phyloP scores from a whole-genome alignment of 2,797 vertebrate genomes.

The Lycodopsis pacificus region DNA sequence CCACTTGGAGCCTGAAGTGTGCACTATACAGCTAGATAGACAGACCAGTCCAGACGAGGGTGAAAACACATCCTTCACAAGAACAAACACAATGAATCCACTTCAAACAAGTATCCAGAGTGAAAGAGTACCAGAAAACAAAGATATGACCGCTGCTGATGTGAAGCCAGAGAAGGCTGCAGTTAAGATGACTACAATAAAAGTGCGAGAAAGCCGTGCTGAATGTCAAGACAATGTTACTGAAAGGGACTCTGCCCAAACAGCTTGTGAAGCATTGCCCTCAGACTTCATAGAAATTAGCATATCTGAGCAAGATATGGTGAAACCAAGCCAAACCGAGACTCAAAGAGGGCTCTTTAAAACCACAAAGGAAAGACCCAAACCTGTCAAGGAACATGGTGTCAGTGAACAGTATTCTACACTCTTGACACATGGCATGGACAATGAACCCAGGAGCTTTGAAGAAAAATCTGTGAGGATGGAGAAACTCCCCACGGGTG shows the following conservation, averaged over 20 bases:
- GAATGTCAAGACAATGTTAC: background rate
- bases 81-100: background rate
- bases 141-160: background rate
- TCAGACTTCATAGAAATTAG: constrained; percentile 32
- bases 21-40: constrained; percentile 26
- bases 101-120: constrained; percentile 9
- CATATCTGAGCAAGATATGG: constrained; percentile 17
- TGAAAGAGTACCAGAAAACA: background rate
- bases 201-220: background rate
- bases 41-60: background rate
- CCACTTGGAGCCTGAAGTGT: background rate
- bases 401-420: background rate
- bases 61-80: background rate
- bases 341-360: constrained; percentile 1
- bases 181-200: background rate
- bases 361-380: background rate
- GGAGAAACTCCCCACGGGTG: background rate
- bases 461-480: constrained; percentile 6
- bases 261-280: background rate
- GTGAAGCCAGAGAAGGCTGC: background rate
- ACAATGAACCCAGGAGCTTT: background rate
- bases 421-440: background rate
- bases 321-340: constrained; percentile 1
- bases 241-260: constrained; percentile 1
- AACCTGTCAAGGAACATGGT: background rate